Evolutionary conservation across 2,888 invertebrate genomes (phyloP), one percentile per base, ranked within the genome.

Genomic region (Scaptomyza flava): DNA sequence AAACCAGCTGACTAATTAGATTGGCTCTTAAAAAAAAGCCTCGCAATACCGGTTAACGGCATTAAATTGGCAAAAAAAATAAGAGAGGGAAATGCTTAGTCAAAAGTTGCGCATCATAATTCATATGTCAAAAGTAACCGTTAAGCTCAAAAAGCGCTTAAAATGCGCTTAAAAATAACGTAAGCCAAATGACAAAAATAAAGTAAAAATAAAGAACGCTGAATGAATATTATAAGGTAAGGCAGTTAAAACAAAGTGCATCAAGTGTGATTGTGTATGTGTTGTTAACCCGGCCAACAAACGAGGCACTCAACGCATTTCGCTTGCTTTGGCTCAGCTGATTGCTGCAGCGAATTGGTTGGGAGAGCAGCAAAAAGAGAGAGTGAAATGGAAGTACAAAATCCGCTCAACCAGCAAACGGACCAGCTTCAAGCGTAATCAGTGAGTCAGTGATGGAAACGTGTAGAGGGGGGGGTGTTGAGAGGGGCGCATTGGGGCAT

Each of bases 141-240:
- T 85, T 89, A 89, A 89, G 89, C 89, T 69, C 72, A 63, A 89
- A 86, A 82, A 77, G 74, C 70, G 89, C 86, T 69, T 74, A 63
- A 89, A 86, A 82, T 78, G 74, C 70, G 89, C 86, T 87, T 89
- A 81, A 77, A 41, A 74, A 68, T 43, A 64, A 65, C 65, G 58
- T 58, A 68, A 66, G 62, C 53, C 52, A 67, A 60, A 60, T 42
- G 51, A 56, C 50, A 36, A 48, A 64, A 58, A 52, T 33, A 61
- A 45, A 4, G 61, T 56, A 46, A 51, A 17, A 59, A 30, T 65
- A 27, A 42, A 5, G 12, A 20, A 12, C 12, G 3, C 41, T 51
- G 23, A 23, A 51, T 23, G 23, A 36, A 27, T 51, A 38, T 36
- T 27, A 27, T 51, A 51, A 70, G 65, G 53, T 45, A 65, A 56